Evolutionary conservation across 2,113 vertebrate species (phyloP).

Genomic region (Gopherus evgoodei): DNA sequence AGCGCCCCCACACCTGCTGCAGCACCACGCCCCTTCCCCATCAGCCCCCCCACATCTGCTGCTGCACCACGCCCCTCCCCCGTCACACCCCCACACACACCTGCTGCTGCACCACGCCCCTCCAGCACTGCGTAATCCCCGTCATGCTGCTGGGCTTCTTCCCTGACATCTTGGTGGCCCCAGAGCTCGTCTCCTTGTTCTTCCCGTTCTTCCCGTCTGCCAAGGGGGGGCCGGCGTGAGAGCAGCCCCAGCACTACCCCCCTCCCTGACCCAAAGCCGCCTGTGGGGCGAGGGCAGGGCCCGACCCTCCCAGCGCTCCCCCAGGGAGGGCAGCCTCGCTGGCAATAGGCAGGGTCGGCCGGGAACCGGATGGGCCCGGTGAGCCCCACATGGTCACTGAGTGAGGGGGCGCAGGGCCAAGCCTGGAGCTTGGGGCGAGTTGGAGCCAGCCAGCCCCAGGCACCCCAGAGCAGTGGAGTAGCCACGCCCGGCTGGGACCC

Average conservation of each 20-base stretch:
- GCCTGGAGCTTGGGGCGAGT: too few relatives aligned
- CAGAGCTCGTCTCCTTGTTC: conserved; percentile 75
- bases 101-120: conserved; percentile 86
- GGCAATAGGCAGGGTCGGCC: neutral
- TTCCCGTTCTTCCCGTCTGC: conserved; percentile 85
- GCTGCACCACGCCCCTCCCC: too few relatives aligned
- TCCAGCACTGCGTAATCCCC: conserved; percentile 87
- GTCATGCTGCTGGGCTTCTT: conserved; percentile 80
- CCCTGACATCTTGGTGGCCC: conserved; percentile 53
- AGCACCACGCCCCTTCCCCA: fast-evolving
- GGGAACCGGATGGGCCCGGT: neutral
- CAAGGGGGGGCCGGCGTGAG: neutral
- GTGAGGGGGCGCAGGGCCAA: too few relatives aligned
- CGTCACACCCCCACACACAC: neutral
- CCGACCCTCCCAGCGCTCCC: neutral
- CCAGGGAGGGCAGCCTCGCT: too few relatives aligned
- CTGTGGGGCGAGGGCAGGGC: neutral
- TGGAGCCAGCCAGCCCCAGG: neutral
- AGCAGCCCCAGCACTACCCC: neutral
- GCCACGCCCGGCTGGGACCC: too few relatives aligned
- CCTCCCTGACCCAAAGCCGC: neutral
- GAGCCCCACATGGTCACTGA: neutral
- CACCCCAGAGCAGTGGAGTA: too few relatives aligned
- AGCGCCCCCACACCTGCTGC: neutral
- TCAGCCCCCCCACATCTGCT: neutral